Evolutionary conservation across 2,113 vertebrate species (phyloP).

Genomic region (Tautogolabrus adspersus): DNA sequence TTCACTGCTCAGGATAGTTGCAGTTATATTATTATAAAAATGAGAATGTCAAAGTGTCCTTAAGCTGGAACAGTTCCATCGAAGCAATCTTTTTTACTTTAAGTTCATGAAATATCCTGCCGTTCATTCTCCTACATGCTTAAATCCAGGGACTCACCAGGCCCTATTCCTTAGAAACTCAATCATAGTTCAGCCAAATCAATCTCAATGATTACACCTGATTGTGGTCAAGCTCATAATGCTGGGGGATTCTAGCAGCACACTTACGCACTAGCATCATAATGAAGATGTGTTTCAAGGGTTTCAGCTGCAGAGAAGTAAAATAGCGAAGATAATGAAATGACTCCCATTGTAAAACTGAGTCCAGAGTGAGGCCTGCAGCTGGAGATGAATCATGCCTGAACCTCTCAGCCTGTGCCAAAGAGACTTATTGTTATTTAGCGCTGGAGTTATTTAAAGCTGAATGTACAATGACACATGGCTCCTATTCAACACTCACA

Average conservation of each 20-base stretch:
- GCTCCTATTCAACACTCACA: constrained; percentile 16
- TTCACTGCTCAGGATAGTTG: too few species aligned
- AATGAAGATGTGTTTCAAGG: constrained; percentile 19
- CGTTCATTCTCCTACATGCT: too few species aligned
- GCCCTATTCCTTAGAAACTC: too few species aligned
- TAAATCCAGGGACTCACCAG: too few species aligned
- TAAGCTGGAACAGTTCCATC: too few species aligned
- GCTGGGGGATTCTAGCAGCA: neutral
- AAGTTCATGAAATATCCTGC: too few species aligned
- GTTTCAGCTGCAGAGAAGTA: constrained; percentile 9
- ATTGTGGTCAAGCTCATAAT: neutral
- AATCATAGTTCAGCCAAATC: too few species aligned
- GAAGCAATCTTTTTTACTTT: too few species aligned
- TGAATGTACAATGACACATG: constrained; percentile 5
- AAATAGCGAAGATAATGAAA: constrained; percentile 34
- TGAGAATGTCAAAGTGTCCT: too few species aligned
- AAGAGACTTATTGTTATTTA: constrained; percentile 15
- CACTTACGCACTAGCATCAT: neutral
- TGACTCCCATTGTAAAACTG: constrained; percentile 28
- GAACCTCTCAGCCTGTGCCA: neutral
- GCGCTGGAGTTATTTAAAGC: neutral
- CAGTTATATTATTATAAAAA: too few species aligned
- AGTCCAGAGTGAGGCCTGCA: constrained; percentile 10
- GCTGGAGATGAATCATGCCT: neutral
- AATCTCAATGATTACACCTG: neutral